Evolutionary conservation across 2,797 vertebrate species (phyloP), one percentile per base, ranked within the genome.

Genomic region (Nannoperca obscura): DNA sequence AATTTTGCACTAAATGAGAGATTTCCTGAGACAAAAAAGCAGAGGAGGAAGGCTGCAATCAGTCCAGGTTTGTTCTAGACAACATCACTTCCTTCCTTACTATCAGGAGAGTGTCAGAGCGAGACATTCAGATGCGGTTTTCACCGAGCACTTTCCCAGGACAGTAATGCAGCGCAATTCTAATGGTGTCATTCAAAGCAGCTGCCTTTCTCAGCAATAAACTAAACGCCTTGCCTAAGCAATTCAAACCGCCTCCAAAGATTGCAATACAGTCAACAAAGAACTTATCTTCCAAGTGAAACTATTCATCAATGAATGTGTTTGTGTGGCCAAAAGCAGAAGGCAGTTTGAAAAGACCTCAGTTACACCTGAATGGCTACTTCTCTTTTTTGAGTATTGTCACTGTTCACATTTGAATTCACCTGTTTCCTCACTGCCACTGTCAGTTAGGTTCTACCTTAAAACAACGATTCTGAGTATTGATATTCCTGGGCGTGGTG

Each of bases 41-140:
- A 68, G 83, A 92, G 90, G 82, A 94, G 91, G 88, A 95, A 96
- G 92, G 88, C 91, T 94, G 94, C 93, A 95, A 96, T 95, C 94
- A 96, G 91, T 92, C 86, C 81, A 86, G 92, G 87, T 95, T 96
- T 95, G 93, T 96, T 93, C 90, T 87, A 93, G 91, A 95, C 90
- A 90, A 84, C 93, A 94, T 95, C 92, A 88, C 89, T 94, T 95
- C 94, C 95, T 96, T 92, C 93, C 93, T 91, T 78, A 85, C 78
- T 71, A 74, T 89, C 70, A 86, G 88, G 79, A 89, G 77, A 81
- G 92, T 90, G 89, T 93, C 88, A 87, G 79, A 90, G 90, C 64
- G 76, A 91, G 83, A 91, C 89, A 90, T 93, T 93, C 91, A 93
- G 86, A 93, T 78, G 86, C 87, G 84, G 82, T 86, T 92, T 92